Base-by-base conservation (phyloP, 2,797 vertebrate species). In the Sphaeramia orbicularis region DNA sequence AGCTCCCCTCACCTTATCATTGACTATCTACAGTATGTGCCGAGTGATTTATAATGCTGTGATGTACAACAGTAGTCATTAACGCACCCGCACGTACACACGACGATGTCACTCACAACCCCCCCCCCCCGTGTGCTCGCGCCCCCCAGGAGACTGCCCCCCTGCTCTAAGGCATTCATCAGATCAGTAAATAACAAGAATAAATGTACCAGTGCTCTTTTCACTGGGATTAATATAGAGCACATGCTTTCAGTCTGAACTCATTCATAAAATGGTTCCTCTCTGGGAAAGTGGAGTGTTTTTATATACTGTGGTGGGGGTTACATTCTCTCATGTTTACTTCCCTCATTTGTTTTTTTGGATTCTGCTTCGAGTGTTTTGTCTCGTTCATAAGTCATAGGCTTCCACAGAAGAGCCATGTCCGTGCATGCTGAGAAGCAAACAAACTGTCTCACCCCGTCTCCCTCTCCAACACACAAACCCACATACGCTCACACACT, bases 261-360 rank as follows among this genome's bases (percentile, higher is more conserved):
- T 74, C 73, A 87, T 90, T 90, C 85, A 89, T 87, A 85, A 89
- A 91, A 83, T 32, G 27, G 52, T 71, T 60, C 52, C 56, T 78
- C 73, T 86, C 76, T 80, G 86, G 81, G 81, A 87, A 89, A 75
- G 78, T 74, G 47, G 16, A n/a, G 54, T 62, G 37, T 80, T 83
- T 82, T 60, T 51, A 49, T 30, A 48, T 2, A n/a, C 27, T 53
- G 44, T 43, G 65, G 74, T 19, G 77, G 82, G 65, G 78, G 69
- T 45, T 78, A 40, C 81, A 74, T 86, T 92, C 79, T 84, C 67
- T 53, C 36, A 10, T 88, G 82, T 90, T 90, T 87, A 84, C 82
- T 79, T 80, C 82, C 73, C 76, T 76, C 76, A 49, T 89, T 89
- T 90, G 78, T 83, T 84, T 76, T 24, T 85, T 76, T 47, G 73